Conservation (phyloP, 92 coral and sea anemone species). For the Metridium senile region DNA sequence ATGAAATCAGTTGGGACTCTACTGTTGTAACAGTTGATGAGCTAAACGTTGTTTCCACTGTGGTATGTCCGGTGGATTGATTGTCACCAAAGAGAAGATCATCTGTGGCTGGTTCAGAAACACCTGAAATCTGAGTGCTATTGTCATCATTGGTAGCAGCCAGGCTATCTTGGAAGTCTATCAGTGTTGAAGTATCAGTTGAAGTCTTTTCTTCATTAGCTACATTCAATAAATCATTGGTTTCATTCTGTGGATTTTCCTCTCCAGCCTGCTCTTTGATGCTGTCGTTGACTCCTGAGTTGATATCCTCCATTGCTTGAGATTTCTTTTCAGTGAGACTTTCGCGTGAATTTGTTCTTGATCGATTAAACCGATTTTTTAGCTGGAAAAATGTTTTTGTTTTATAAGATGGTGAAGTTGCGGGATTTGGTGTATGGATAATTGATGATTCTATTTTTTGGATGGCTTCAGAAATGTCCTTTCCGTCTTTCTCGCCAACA, state of each 20-base stretch:
- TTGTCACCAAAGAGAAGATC: not conserved
- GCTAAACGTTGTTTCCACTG: not conserved
- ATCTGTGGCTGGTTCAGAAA: constrained; percentile 11
- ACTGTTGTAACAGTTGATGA: not conserved
- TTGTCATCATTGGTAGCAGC: not conserved
- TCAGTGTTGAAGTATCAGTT: not conserved
- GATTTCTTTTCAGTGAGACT: not conserved
- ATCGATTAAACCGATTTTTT: constrained; percentile 70
- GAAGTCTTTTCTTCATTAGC: not conserved
- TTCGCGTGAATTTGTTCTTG: constrained; percentile 47
- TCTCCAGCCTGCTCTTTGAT: constrained; percentile 22
- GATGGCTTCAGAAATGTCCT: constrained; percentile 81
- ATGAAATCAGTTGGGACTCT: not conserved
- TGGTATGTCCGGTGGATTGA: not conserved
- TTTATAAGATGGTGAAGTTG: constrained; percentile 55
- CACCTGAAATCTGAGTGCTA: not conserved
- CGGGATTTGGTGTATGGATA: constrained; percentile 45
- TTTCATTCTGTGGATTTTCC: not conserved
- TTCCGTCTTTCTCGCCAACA: constrained; percentile 64
- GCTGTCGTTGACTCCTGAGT: not conserved
- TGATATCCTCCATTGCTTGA: constrained; percentile 11
- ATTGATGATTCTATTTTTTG: constrained; percentile 73
- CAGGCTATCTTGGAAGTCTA: not conserved
- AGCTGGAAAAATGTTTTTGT: constrained; percentile 63
- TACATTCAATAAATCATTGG: not conserved